Percentiles rank a stretch among this genome's conserved stretches.
Evolutionary conservation across 2,888 invertebrate species (phyloP).

Genomic region (Bombylius major): DNA sequence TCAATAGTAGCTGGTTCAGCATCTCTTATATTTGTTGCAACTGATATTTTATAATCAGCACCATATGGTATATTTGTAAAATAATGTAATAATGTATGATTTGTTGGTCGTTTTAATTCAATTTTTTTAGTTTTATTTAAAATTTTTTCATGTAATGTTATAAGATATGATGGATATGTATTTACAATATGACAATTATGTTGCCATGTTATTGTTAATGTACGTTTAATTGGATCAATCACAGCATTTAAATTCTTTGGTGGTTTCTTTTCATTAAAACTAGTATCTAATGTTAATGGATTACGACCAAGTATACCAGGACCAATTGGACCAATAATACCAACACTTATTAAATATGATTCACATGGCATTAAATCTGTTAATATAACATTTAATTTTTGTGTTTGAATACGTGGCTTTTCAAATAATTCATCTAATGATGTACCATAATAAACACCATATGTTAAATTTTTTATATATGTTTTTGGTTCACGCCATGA

Average conservation of each 20-base stretch:
- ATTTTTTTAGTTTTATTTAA: constrained; percentile 37
- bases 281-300: constrained; percentile 44
- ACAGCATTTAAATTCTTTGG: constrained; percentile 51
- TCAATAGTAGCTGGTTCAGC: constrained; percentile 36
- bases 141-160: constrained; percentile 40
- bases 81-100: constrained; percentile 39
- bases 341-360: constrained; percentile 58
- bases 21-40: constrained; percentile 30
- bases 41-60: constrained; percentile 40
- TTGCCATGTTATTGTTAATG: constrained; percentile 55
- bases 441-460: constrained; percentile 60
- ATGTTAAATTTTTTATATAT: constrained; percentile 34
- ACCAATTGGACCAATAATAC: constrained; percentile 49
- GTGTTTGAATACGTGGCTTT: constrained; percentile 39
- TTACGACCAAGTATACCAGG: constrained; percentile 48
- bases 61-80: constrained; percentile 43
- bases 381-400: constrained; percentile 43
- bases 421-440: constrained; percentile 44
- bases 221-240: constrained; percentile 28
- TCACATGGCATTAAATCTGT: constrained; percentile 58
- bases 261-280: constrained; percentile 52
- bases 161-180: constrained; percentile 28
- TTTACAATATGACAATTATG: constrained; percentile 48
- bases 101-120: constrained; percentile 39
- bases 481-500: constrained; percentile 51